A percentile compares a stretch with the other conserved stretches of the same genome.
phyloP scores from a whole-genome alignment of 2,888 invertebrate genomes.

The Onchidella celtica region DNA sequence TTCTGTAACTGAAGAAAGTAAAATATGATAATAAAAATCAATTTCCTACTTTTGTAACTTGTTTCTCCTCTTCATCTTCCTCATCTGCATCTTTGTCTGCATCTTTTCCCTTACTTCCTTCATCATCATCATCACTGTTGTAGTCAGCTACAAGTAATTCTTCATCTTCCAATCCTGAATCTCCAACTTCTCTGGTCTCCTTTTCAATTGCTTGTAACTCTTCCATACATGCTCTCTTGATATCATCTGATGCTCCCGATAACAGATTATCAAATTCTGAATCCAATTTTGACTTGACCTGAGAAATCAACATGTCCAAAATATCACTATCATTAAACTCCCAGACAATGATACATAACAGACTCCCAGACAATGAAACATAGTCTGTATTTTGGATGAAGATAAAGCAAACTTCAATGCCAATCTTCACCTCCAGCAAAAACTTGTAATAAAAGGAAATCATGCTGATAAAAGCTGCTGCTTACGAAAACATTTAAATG shows the following conservation, averaged over 20 bases:
- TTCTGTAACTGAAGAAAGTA: too few species aligned
- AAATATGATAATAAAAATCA: too few species aligned
- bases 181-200: constrained; percentile 28
- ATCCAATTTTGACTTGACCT: constrained; percentile 66
- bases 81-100: constrained; percentile 60
- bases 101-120: neutral
- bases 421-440: too few species aligned
- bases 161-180: constrained; percentile 60
- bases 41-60: constrained; percentile 76
- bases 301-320: too few species aligned
- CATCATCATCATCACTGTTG: constrained; percentile 70
- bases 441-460: too few species aligned
- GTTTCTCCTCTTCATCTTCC: constrained; percentile 68
- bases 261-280: constrained; percentile 74
- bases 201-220: constrained; percentile 62
- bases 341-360: too few species aligned
- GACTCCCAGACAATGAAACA: too few species aligned
- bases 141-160: constrained; percentile 74
- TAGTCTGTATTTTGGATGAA: too few species aligned
- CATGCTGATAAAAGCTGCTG: too few species aligned
- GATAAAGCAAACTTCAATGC: too few species aligned
- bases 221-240: constrained; percentile 71
- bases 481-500: too few species aligned
- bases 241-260: constrained; percentile 68
- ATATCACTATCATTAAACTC: too few species aligned